These are phyloP conservation scores for Sylvia atricapilla DNA, from an alignment of 2,113 vertebrate genomes.

Conservation along the genomic window DNA sequence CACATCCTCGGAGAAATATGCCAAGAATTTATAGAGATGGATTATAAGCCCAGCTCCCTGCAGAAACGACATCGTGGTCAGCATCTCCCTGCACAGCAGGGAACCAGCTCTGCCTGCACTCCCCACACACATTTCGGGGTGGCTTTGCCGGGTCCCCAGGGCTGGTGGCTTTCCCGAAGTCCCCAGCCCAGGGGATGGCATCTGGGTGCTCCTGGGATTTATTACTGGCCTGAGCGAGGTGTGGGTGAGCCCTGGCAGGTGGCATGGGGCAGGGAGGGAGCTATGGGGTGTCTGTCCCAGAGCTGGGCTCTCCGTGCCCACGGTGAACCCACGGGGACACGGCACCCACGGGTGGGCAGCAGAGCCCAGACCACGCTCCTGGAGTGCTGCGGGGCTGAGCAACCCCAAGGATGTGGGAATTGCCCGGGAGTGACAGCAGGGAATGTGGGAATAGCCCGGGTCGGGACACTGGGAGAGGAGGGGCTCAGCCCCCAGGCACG, in stretches of 20 bases:
- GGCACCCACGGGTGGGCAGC: not conserved
- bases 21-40: constrained; percentile 56
- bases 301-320: not conserved
- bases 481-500: not conserved
- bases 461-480: rapidly evolving
- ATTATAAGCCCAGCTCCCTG: not conserved
- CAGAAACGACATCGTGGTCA: not conserved
- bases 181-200: not conserved
- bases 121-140: rapidly evolving
- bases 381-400: not conserved
- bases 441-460: not conserved
- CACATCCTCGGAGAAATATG: constrained; percentile 40
- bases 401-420: not conserved
- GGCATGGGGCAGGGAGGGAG: not conserved
- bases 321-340: rapidly evolving
- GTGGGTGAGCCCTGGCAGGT: not conserved
- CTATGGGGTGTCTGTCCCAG: rapidly evolving
- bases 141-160: not conserved
- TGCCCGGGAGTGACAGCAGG: not conserved
- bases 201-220: not conserved
- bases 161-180: rapidly evolving
- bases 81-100: not conserved
- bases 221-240: rapidly evolving
- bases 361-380: rapidly evolving
- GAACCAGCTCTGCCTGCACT: not conserved